Conservation (phyloP, 2,113 vertebrate species). For the Phasianus colchicus region DNA sequence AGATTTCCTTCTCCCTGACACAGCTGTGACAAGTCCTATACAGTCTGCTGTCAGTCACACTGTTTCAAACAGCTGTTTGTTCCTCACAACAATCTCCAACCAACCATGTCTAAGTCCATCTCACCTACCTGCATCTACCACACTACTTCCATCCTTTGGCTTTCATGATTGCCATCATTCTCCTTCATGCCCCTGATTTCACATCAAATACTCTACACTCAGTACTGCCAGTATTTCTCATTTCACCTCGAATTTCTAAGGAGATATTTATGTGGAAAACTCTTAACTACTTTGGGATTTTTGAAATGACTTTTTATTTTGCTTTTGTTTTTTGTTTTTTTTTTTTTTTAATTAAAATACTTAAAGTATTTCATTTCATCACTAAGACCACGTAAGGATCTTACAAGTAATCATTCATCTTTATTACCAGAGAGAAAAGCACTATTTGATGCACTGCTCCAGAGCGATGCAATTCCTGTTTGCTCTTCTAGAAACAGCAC, state of each 20-base stretch:
- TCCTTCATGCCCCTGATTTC: not conserved
- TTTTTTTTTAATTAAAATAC: not conserved
- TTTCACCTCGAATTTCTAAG: not conserved
- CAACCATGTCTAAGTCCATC: not conserved
- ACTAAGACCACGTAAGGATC: not conserved
- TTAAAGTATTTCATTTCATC: conserved; percentile 19
- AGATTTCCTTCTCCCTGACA: not conserved
- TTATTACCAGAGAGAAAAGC: conserved; percentile 1
- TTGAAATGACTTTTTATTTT: not conserved
- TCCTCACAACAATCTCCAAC: not conserved
- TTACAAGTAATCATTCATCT: not conserved
- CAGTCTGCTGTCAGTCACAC: not conserved
- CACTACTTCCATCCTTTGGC: not conserved
- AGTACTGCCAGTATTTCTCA: not conserved
- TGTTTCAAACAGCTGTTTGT: not conserved
- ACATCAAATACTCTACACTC: not conserved
- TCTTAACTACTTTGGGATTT: not conserved
- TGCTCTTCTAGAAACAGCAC: not conserved
- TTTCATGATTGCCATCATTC: not conserved
- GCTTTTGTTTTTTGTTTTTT: not conserved
- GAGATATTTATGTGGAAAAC: not conserved
- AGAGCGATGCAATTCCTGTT: not conserved
- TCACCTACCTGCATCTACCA: not conserved
- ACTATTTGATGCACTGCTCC: not conserved
- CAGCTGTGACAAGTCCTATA: not conserved